Conservation (phyloP, 1,140 invertebrate species). For the Trichonephila clavipes region DNA sequence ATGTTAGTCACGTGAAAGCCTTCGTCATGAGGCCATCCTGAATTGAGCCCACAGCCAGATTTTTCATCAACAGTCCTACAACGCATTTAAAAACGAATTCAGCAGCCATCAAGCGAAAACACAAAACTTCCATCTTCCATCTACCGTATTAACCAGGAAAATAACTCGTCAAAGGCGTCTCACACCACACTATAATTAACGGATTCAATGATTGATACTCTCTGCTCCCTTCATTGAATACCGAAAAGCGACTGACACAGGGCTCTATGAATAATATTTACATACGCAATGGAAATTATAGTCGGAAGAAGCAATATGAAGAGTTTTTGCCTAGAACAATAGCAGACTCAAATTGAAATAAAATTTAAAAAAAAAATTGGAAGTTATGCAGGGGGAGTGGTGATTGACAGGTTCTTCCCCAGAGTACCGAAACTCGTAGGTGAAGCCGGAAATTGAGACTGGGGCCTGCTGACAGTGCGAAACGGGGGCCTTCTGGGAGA, state of each 20-base stretch:
- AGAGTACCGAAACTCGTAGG: not conserved
- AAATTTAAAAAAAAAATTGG: not conserved
- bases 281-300: not conserved
- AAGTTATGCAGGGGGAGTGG: not conserved
- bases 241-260: not conserved
- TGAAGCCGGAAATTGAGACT: slow-evolving; percentile 9
- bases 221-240: not conserved
- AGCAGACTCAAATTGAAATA: no score
- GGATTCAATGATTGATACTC: not conserved
- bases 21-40: no score
- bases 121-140: no score
- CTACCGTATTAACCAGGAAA: no score
- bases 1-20: no score
- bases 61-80: no score
- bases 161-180: no score
- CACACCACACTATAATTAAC: no score
- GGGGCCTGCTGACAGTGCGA: not conserved
- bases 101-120: no score
- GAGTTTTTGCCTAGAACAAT: not conserved
- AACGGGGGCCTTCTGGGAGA: not conserved
- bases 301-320: not conserved
- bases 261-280: not conserved
- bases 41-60: no score
- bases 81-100: no score
- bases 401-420: not conserved